Evolutionary conservation across 2,888 invertebrate genomes (phyloP).

Genomic region (Parnassius orleans): DNA sequence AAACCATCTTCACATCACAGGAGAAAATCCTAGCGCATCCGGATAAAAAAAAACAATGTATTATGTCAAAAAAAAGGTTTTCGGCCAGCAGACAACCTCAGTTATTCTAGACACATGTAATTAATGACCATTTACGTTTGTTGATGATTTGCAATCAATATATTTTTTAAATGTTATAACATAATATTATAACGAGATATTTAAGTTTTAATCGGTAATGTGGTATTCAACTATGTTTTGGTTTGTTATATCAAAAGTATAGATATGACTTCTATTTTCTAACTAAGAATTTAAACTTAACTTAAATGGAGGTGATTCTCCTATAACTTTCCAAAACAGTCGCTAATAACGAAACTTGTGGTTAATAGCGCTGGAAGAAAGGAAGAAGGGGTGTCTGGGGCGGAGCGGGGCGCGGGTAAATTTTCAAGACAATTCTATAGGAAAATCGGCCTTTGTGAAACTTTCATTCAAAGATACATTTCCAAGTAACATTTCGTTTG

Average conservation of each 20-base stretch:
- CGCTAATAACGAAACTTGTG: constrained; percentile 77
- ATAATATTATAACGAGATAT: not conserved
- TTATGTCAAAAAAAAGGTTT: too few relatives aligned
- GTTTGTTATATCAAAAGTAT: constrained; percentile 16
- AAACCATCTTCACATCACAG: too few relatives aligned
- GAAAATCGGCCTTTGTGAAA: constrained; percentile 74
- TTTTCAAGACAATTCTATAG: constrained; percentile 72
- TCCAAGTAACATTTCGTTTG: constrained; percentile 43
- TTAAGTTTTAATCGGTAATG: constrained; percentile 12
- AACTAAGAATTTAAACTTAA: constrained; percentile 73
- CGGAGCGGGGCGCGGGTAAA: constrained; percentile 41
- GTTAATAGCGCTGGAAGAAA: constrained; percentile 58
- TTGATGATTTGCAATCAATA: too few relatives aligned
- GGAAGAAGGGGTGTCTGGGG: constrained; percentile 33
- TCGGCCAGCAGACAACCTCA: too few relatives aligned
- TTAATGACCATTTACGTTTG: too few relatives aligned
- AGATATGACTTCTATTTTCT: constrained; percentile 45
- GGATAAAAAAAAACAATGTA: too few relatives aligned
- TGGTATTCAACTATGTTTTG: constrained; percentile 23
- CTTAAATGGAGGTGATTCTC: constrained; percentile 76
- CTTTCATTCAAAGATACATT: constrained; percentile 58
- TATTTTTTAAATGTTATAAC: too few relatives aligned
- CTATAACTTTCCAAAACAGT: constrained; percentile 73
- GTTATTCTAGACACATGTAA: too few relatives aligned
- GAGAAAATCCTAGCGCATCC: too few relatives aligned